Conservation (phyloP, 2,797 vertebrate species). For the Enteromius unitaeniatus region DNA sequence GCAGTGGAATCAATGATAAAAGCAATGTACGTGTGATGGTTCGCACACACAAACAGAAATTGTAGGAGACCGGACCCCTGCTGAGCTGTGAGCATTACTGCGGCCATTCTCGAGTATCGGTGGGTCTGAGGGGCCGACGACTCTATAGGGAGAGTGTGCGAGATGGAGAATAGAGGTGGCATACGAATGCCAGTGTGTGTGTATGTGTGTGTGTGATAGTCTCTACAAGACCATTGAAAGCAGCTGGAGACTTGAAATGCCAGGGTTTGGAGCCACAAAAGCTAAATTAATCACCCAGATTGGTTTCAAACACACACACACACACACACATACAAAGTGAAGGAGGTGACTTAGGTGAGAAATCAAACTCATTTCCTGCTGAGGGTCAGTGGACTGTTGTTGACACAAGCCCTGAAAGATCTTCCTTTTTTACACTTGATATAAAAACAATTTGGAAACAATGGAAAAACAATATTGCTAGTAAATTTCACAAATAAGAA, state of each 20-base stretch:
- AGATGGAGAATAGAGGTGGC: slow-evolving; percentile 24
- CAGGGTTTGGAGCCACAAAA: slow-evolving; percentile 14
- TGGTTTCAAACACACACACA: slow-evolving; percentile 49
- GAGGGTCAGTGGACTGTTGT: slow-evolving; percentile 36
- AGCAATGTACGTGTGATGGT: slow-evolving; percentile 60
- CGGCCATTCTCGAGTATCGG: slow-evolving; percentile 16
- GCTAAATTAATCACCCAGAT: slow-evolving; percentile 64
- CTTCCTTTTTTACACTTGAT: neutral
- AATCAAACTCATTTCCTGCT: slow-evolving; percentile 55
- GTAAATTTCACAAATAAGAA: neutral
- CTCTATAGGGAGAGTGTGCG: slow-evolving; percentile 3
- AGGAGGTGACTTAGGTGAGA: neutral
- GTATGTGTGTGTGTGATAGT: slow-evolving; percentile 3
- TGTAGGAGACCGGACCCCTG: slow-evolving; percentile 36
- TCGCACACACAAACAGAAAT: slow-evolving; percentile 51
- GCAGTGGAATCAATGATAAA: slow-evolving; percentile 47
- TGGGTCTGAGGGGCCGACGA: slow-evolving; percentile 43
- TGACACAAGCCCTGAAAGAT: slow-evolving; percentile 21
- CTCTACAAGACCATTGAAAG: slow-evolving; percentile 28
- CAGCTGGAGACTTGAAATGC: slow-evolving; percentile 30
- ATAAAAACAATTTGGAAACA: neutral
- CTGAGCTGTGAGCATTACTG: slow-evolving; percentile 32
- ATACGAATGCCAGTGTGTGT: slow-evolving; percentile 24
- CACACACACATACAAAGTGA: slow-evolving; percentile 33
- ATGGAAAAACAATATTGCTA: neutral